phyloP scores from a whole-genome alignment of 2,113 vertebrate species.

The Rhinopithecus roxellana region DNA sequence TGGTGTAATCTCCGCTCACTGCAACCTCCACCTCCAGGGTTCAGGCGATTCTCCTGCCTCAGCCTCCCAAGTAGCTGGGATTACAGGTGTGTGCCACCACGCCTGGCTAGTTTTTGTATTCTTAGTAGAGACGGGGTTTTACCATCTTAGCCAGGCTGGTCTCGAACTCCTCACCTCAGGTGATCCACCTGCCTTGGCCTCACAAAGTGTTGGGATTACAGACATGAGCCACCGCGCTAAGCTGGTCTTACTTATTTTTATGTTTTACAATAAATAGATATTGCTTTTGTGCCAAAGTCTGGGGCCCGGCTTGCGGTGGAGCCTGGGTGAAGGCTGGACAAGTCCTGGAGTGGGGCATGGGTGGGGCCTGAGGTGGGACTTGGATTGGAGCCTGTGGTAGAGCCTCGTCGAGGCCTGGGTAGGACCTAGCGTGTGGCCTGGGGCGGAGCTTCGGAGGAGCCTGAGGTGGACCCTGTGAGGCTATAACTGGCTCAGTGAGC shows the following conservation, averaged over 20 bases:
- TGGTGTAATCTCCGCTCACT: too few relatives aligned
- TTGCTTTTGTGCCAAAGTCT: background rate
- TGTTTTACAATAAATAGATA: background rate
- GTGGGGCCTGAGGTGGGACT: background rate
- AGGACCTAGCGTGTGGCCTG: background rate
- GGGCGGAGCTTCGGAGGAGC: background rate
- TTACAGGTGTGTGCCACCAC: too few relatives aligned
- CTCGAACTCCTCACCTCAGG: too few relatives aligned
- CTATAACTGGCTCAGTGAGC: background rate
- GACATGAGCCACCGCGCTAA: rapidly evolving
- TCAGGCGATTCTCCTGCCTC: too few relatives aligned
- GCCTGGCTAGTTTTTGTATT: too few relatives aligned
- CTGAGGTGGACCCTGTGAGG: background rate
- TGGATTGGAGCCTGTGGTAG: background rate
- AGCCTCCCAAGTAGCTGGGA: too few relatives aligned
- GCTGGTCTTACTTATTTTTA: background rate
- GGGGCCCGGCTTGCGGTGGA: background rate
- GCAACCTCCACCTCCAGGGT: too few relatives aligned
- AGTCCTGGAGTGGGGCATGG: background rate
- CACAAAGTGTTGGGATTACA: too few relatives aligned
- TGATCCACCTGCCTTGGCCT: too few relatives aligned
- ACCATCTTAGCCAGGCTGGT: too few relatives aligned
- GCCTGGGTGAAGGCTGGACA: background rate
- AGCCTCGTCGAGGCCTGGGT: background rate
- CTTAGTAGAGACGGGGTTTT: too few relatives aligned